A percentile compares a stretch with the other conserved stretches of the same genome.
phyloP scores from a whole-genome alignment of 2,113 vertebrate genomes.

The Microtus oregoni region DNA sequence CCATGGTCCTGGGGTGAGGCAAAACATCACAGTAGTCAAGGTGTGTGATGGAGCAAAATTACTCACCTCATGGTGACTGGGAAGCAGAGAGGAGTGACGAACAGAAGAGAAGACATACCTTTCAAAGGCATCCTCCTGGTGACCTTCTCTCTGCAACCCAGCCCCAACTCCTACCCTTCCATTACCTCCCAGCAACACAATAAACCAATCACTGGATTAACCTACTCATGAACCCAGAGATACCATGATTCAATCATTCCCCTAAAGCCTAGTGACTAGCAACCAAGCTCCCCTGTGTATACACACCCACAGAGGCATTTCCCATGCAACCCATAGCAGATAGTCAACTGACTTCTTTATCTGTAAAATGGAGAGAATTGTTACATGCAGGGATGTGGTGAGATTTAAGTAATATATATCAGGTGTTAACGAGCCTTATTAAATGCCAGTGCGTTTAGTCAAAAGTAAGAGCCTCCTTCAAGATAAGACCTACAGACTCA shows the following conservation, averaged over 20 bases:
- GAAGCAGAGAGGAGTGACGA: background rate
- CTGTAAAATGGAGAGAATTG: conserved; percentile 35
- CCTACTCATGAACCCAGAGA: background rate
- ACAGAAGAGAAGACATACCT: background rate
- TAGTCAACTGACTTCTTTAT: conserved; percentile 32
- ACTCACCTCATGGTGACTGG: background rate
- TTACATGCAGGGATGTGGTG: background rate
- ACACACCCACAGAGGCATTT: background rate
- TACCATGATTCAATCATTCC: background rate
- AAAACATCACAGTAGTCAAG: background rate
- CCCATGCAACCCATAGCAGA: background rate
- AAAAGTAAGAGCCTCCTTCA: background rate
- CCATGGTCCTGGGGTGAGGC: too few relatives aligned
- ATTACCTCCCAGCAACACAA: background rate
- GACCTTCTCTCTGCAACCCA: background rate
- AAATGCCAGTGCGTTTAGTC: background rate
- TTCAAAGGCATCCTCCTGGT: background rate
- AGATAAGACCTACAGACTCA: background rate
- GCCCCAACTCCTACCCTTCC: too few relatives aligned
- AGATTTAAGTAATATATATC: conserved; percentile 3
- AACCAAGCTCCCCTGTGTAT: background rate
- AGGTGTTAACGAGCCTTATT: background rate
- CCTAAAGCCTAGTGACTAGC: background rate
- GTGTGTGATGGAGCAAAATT: background rate
- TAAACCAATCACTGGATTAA: background rate